Evolutionary conservation across 2,797 vertebrate genomes (phyloP), one percentile per base, ranked within the genome.

Genomic region (Aulostomus chinensis): DNA sequence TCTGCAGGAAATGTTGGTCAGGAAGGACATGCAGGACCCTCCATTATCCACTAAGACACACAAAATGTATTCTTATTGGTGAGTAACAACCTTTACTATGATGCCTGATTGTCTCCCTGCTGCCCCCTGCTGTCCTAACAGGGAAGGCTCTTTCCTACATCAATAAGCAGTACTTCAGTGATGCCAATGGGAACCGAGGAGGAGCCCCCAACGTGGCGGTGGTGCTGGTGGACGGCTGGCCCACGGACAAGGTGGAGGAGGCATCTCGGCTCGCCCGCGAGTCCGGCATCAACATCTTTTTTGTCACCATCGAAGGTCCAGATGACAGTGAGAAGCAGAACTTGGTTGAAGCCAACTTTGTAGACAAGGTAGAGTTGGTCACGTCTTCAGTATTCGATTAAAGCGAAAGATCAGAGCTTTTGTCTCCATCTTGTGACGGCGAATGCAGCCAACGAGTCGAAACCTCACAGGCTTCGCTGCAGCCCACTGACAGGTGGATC

Each of bases 211-310:
- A 99, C 0, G 96, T 99, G 51, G 96, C 89, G 0, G 92, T 98
- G 74, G 93, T 97, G 32, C 66, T 99, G 68, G 96, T 99, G 80
- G 97, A 99, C 0, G 97, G 97, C 17, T 99, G 97, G 97, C 97
- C 97, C 0, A 98, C 96, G 0, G 97, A 99, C 76, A 92, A 77
- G 58, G 95, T 99, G 54, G 96, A 96, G 81, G 96, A 98, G 68
- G 93, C 95, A 0, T 95, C 97, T 0, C 88, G 95, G 17, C 87
- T 95, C 0, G 95, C 96, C 3, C 91, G 97, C 21, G 97, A 99
- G 87, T 97, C 96, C 0, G 97, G 97, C 60, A 96, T 98, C 89
- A 99, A 99, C 76, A 94, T 99, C 60, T 99, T 98, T 85, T 97
- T 99, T 58, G 92, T 99, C 80, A 98, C 96, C 52, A 90, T 99